phyloP scores from a whole-genome alignment of 2,797 vertebrate species.

The Podarcis lilfordi region DNA sequence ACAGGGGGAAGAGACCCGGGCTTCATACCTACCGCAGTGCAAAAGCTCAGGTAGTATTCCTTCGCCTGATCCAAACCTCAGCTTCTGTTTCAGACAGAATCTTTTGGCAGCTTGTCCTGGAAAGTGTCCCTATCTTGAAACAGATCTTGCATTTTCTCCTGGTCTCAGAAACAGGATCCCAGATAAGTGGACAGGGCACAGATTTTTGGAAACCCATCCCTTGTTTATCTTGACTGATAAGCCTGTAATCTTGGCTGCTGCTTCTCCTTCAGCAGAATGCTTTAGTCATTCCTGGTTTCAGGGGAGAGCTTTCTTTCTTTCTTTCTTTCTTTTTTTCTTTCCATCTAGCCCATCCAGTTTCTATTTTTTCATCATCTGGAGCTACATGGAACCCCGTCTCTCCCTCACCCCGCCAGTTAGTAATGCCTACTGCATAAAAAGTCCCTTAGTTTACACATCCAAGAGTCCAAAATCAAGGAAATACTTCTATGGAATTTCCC shows the following conservation, averaged over 20 bases:
- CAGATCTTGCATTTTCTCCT: slow-evolving; percentile 59
- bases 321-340: neutral
- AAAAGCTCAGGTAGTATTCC: slow-evolving; percentile 56
- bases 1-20: slow-evolving; percentile 16
- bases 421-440: too few relatives aligned
- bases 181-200: slow-evolving; percentile 57
- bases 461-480: too few relatives aligned
- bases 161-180: slow-evolving; percentile 57
- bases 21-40: neutral
- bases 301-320: neutral
- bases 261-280: slow-evolving; percentile 60
- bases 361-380: too few relatives aligned
- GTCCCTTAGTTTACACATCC: too few relatives aligned
- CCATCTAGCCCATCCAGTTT: neutral
- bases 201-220: slow-evolving; percentile 56
- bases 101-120: slow-evolving; percentile 42
- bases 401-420: too few relatives aligned
- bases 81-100: slow-evolving; percentile 30
- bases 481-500: too few relatives aligned
- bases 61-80: slow-evolving; percentile 62
- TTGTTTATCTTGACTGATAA: slow-evolving; percentile 74
- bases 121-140: slow-evolving; percentile 50
- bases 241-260: slow-evolving; percentile 63
- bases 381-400: too few relatives aligned
- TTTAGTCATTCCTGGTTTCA: slow-evolving; percentile 29